Evolutionary conservation across 2,797 vertebrate species (phyloP), one percentile per base, ranked within the genome.

Genomic region (Lepus townsendii): DNA sequence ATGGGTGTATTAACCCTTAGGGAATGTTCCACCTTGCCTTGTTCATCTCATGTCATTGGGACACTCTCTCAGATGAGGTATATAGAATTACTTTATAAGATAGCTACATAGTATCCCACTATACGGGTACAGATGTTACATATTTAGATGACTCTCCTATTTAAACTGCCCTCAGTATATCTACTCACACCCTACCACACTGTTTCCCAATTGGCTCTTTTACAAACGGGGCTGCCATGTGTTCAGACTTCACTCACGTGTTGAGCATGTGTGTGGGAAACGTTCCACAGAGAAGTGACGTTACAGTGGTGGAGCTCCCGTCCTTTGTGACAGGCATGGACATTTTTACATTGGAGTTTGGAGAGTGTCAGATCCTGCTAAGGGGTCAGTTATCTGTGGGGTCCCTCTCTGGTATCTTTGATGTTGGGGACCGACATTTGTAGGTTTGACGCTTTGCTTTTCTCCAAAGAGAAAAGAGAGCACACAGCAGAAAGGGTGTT

Each of bases 381-480:
- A 78, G 27, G 8, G 88, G 10, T 20, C 16, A 9, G 14, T 63
- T 69, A 4, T 50, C 57, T 27, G 19, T 54, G 69, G 68, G 63
- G 1, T 12, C 11, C 14, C 4, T 66, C 75, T 88, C 68, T 47
- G 16, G 14, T 22, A 11, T 47, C 75, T 62, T 75, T 7, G 19
- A 42, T 54, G 4, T 47, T 83, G 65, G 22, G 57, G 27, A 78
- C 75, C 69, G 66, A 72, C 73, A n/a, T 52, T 57, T 86, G 69
- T 96, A 42, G n/a, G 19, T 73, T 42, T 78, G 52, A 82, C 65
- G 27, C 22, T 90, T 71, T 80, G 65, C 79, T 66, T 7, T 72
- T 93, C 50, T 85, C 63, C 84, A 71, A 72, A 83, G 79, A 77
- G 19, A 77, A 92, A 92, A 76, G n/a, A 85, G 7, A 27, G 27